Percentiles rank a stretch among this genome's conserved stretches.
Conservation (phyloP, 2,888 invertebrate genomes). For the Cheilosia pagana region DNA sequence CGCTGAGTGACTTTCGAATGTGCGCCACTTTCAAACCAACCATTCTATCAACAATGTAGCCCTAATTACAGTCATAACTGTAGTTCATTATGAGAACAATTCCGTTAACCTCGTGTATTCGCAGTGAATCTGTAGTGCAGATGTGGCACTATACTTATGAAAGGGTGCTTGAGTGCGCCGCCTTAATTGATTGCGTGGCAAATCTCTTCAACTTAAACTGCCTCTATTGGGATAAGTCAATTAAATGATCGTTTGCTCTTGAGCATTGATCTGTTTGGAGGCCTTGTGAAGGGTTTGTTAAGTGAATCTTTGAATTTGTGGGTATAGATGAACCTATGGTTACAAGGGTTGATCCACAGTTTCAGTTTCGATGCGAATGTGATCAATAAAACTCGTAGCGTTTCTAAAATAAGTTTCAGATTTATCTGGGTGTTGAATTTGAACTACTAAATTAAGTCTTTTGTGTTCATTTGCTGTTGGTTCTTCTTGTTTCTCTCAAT, state of each 20-base stretch:
- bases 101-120: constrained; percentile 31
- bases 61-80: constrained; percentile 57
- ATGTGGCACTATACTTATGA: constrained; percentile 13
- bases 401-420: too few relatives aligned
- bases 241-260: constrained; percentile 8
- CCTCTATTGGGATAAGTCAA: not conserved
- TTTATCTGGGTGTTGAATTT: too few relatives aligned
- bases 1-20: constrained; percentile 51
- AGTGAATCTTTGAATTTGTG: too few relatives aligned
- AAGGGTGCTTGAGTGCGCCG: constrained; percentile 37
- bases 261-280: constrained; percentile 2
- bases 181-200: constrained; percentile 52
- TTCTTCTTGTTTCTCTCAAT: too few relatives aligned
- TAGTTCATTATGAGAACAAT: constrained; percentile 27
- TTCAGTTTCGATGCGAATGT: too few relatives aligned
- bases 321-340: too few relatives aligned
- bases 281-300: not conserved
- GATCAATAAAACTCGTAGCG: too few relatives aligned
- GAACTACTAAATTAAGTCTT: too few relatives aligned
- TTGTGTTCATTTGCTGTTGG: too few relatives aligned
- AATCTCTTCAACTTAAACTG: constrained; percentile 23
- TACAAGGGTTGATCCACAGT: too few relatives aligned
- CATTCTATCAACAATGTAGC: constrained; percentile 46
- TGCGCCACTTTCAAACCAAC: not conserved
- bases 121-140: constrained; percentile 20